Percentiles rank a stretch among this genome's conserved stretches.
Evolutionary conservation across 2,113 vertebrate genomes (phyloP).

Genomic region (Lathamus discolor): DNA sequence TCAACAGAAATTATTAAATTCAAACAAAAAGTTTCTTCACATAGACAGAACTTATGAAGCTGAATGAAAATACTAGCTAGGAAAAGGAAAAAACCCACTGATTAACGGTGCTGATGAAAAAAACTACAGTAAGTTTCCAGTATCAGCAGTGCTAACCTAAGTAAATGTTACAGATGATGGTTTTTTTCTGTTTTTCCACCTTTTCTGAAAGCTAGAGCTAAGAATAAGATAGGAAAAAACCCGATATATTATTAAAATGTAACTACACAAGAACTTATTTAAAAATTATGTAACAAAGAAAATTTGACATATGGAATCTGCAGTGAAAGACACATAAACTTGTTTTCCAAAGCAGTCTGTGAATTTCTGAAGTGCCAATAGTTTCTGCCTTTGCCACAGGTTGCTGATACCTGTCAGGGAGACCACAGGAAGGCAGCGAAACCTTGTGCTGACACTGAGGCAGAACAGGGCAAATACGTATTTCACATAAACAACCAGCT

Average conservation of each 20-base stretch:
- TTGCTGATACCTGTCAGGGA: background rate
- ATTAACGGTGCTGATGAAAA: background rate
- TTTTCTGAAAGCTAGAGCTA: background rate
- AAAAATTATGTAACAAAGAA: background rate
- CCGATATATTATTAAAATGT: background rate
- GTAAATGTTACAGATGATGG: background rate
- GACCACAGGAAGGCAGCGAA: background rate
- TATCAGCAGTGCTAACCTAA: background rate
- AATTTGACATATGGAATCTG: background rate
- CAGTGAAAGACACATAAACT: background rate
- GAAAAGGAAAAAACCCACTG: background rate
- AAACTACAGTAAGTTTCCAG: background rate
- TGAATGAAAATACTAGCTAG: background rate
- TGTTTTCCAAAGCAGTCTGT: background rate
- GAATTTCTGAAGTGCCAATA: background rate
- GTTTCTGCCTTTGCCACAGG: background rate
- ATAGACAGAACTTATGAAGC: background rate
- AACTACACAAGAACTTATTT: background rate
- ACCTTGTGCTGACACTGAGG: background rate
- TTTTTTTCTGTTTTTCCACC: background rate
- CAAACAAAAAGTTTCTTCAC: background rate
- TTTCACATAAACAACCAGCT: background rate
- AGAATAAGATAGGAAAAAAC: background rate
- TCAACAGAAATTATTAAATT: background rate
- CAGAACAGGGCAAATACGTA: background rate